A percentile compares a stretch with the other conserved stretches of the same genome.
Evolutionary conservation across 2,888 invertebrate genomes (phyloP).

Genomic region (Xestoiulus laeticollis): DNA sequence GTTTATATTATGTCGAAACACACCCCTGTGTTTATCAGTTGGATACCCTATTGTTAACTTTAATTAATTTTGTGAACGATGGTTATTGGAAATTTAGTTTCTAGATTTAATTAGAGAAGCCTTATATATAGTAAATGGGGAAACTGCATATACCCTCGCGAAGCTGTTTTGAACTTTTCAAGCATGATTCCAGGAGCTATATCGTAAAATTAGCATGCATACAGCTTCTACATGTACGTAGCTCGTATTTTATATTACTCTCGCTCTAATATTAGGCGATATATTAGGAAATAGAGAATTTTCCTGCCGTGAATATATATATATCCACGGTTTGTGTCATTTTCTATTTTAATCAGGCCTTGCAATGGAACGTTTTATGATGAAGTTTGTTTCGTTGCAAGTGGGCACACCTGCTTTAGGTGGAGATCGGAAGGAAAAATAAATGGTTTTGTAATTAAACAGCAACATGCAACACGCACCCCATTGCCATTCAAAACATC

Average conservation of each 20-base stretch:
- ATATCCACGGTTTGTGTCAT: conserved; percentile 32
- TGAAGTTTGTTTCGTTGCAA: not conserved
- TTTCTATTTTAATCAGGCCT: conserved; percentile 30
- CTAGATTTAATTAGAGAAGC: not conserved
- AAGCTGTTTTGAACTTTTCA: not conserved
- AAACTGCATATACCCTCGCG: not conserved
- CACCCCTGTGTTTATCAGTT: not conserved
- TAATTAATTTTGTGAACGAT: not conserved
- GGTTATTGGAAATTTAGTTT: not conserved
- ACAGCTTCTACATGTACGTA: not conserved
- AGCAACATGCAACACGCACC: conserved; percentile 12
- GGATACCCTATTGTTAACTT: not conserved
- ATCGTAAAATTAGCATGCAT: conserved; percentile 35
- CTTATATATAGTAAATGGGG: not conserved
- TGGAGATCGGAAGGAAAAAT: conserved; percentile 34
- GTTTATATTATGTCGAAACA: not conserved
- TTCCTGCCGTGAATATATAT: not conserved
- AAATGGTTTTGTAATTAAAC: conserved; percentile 22
- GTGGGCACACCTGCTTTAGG: conserved; percentile 35
- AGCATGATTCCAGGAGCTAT: not conserved
- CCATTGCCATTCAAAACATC: not conserved
- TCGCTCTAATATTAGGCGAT: not conserved
- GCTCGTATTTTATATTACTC: not conserved
- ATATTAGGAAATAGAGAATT: not conserved
- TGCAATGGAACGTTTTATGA: not conserved